These are phyloP conservation scores for Gymnocephalus cernua DNA, from an alignment of 2,113 vertebrate species.

Conservation along the genomic window DNA sequence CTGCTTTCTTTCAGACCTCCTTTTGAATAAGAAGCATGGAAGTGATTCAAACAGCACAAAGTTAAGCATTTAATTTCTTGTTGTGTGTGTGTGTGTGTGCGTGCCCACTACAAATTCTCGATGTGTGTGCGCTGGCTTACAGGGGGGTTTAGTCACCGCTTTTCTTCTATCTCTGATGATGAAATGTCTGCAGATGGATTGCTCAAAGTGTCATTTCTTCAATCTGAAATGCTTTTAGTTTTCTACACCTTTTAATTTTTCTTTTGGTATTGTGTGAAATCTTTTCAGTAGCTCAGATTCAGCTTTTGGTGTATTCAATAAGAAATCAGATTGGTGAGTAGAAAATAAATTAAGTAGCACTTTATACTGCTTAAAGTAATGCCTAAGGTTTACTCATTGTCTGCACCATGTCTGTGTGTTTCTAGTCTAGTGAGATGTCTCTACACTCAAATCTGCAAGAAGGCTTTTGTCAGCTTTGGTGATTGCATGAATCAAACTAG, in stretches of 20 bases:
- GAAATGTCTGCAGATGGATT: constrained; percentile 20
- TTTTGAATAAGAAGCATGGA: constrained; percentile 45
- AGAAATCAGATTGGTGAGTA: constrained; percentile 27
- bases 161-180: constrained; percentile 31
- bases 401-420: constrained; percentile 22
- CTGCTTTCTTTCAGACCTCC: constrained; percentile 46
- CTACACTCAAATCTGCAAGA: not conserved
- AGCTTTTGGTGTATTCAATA: not conserved
- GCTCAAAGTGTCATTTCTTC: constrained; percentile 29
- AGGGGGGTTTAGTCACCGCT: constrained; percentile 21
- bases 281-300: not conserved
- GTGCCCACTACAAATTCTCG: not conserved
- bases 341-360: constrained; percentile 45
- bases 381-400: constrained; percentile 40
- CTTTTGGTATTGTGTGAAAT: constrained; percentile 17
- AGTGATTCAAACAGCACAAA: constrained; percentile 47
- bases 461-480: constrained; percentile 19
- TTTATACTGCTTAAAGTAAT: constrained; percentile 16
- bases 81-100: not conserved
- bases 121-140: not conserved
- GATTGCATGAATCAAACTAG: constrained; percentile 21
- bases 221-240: constrained; percentile 23
- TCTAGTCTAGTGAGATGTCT: not conserved
- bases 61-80: constrained; percentile 35
- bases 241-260: constrained; percentile 35